A percentile compares a stretch with the other conserved stretches of the same genome.
Evolutionary conservation across 2,797 vertebrate genomes (phyloP).

Genomic region (Netta rufina): DNA sequence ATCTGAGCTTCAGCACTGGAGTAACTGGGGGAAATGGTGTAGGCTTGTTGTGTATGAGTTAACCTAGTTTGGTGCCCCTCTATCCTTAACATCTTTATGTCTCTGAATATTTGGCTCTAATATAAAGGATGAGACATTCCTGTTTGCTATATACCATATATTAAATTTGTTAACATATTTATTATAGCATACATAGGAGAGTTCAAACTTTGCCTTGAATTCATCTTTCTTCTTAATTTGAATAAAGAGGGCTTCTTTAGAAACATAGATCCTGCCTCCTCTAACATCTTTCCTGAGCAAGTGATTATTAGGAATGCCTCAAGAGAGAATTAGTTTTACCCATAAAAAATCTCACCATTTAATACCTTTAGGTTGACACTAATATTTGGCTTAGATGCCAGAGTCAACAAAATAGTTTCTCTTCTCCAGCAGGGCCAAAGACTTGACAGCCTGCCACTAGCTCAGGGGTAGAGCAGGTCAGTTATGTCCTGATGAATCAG

Average conservation of each 20-base stretch:
- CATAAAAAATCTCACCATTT: neutral
- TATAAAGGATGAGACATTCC: neutral
- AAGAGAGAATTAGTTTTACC: conserved; percentile 1
- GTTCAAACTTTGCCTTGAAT: neutral
- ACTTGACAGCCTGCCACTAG: neutral
- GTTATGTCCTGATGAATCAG: neutral
- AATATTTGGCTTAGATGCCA: conserved; percentile 3
- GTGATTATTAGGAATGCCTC: neutral
- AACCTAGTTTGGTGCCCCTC: neutral
- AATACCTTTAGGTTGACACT: conserved; percentile 5
- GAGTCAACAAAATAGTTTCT: conserved; percentile 8
- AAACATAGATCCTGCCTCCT: neutral
- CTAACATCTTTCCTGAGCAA: neutral
- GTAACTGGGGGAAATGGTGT: neutral
- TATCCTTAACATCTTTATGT: neutral
- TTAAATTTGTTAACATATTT: neutral
- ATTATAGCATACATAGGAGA: neutral
- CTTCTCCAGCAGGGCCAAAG: neutral
- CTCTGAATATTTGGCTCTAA: neutral
- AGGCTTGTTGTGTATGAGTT: neutral
- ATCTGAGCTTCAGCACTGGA: neutral
- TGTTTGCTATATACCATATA: neutral
- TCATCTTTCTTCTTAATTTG: neutral
- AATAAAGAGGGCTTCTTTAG: neutral
- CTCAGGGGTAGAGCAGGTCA: neutral